phyloP scores from a whole-genome alignment of 2,888 invertebrate genomes.

The Napeogenes sylphis region DNA sequence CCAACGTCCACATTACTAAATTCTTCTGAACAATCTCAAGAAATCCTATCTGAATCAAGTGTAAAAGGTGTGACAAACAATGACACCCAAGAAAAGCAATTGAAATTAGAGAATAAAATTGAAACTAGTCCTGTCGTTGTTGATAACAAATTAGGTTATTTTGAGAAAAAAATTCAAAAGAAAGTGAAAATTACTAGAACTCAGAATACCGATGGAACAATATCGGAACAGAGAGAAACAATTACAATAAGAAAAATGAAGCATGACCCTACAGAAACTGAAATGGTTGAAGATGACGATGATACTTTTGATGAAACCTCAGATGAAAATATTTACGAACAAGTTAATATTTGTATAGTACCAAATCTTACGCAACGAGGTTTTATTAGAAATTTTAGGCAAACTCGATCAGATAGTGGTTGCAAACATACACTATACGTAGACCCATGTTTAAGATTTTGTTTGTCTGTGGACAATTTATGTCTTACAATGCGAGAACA shows the following conservation, averaged over 20 bases:
- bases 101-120: background rate
- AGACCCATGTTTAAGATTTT: conserved; percentile 26
- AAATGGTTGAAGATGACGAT: conserved; percentile 31
- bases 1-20: background rate
- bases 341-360: conserved; percentile 28
- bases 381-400: conserved; percentile 23
- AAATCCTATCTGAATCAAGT: no score
- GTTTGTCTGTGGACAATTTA: conserved; percentile 24
- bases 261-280: conserved; percentile 36
- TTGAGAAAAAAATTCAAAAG: conserved; percentile 40
- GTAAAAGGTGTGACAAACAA: no score
- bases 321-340: conserved; percentile 25
- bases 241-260: conserved; percentile 37
- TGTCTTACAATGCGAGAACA: conserved; percentile 4
- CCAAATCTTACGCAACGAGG: conserved; percentile 26
- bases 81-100: no score
- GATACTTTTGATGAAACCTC: conserved; percentile 29
- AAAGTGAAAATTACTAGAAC: conserved; percentile 41
- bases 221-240: conserved; percentile 41
- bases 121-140: conserved; percentile 5
- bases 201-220: conserved; percentile 42
- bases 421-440: conserved; percentile 14
- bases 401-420: conserved; percentile 29
- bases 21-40: background rate
- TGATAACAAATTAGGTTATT: conserved; percentile 37